Evolutionary conservation across 2,888 invertebrate species (phyloP).

Genomic region (Epinotia demarniana): DNA sequence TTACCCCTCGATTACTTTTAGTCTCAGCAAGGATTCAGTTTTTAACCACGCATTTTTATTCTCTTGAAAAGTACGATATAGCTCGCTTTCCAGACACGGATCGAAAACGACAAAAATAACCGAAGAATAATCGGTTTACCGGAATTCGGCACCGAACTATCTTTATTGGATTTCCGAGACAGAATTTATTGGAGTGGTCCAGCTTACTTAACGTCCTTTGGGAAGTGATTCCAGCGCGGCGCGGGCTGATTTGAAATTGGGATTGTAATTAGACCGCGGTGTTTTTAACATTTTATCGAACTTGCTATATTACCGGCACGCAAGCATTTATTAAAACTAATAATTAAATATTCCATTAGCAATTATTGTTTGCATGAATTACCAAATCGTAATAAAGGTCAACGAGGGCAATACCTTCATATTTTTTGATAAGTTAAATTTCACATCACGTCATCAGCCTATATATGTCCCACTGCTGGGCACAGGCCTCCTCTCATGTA

Average conservation of each 20-base stretch:
- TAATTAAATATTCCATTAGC: too few species aligned
- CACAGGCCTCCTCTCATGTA: too few species aligned
- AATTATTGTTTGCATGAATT: too few species aligned
- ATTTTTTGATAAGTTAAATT: too few species aligned
- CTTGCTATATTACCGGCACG: too few species aligned
- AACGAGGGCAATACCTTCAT: too few species aligned
- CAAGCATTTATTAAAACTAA: too few species aligned
- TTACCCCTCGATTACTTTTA: not conserved
- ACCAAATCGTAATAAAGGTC: too few species aligned
- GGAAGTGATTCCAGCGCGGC: slow-evolving; percentile 11
- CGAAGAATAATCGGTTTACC: slow-evolving; percentile 37
- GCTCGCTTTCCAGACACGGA: not conserved
- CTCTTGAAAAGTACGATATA: not conserved
- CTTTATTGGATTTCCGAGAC: slow-evolving; percentile 40
- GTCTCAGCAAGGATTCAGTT: not conserved
- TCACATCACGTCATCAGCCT: too few species aligned
- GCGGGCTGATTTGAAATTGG: not conserved
- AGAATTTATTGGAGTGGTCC: slow-evolving; percentile 38
- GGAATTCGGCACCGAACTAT: slow-evolving; percentile 41
- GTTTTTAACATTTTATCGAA: too few species aligned
- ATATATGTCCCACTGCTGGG: too few species aligned
- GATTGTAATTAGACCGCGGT: not conserved
- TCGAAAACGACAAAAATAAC: slow-evolving; percentile 25
- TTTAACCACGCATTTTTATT: not conserved
- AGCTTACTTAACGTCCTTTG: slow-evolving; percentile 33